Base-by-base conservation (phyloP, 2,888 invertebrate species). In the Ennomos erosarius region DNA sequence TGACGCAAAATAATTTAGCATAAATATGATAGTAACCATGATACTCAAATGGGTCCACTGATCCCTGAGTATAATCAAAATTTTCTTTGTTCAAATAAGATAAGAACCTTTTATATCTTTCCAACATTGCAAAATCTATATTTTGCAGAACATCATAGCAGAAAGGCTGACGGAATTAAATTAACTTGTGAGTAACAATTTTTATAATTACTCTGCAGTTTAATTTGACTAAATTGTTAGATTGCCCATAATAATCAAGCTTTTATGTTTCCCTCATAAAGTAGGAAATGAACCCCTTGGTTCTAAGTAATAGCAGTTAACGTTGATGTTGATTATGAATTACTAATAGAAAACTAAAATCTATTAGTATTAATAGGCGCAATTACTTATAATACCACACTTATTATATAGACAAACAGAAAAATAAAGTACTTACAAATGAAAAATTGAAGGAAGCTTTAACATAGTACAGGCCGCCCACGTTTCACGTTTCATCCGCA, bases 1-100 rank as follows among this genome's bases (percentile, higher is more conserved):
- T 50, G 0, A 59, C 44, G 35, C 35, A 4, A 26, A 53, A 53
- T 26, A 53, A 12, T 10, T 16, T 53, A 38, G 53, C 53, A 6
- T 38, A 47, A 11, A 13, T 9, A 11, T 38, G 3, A 35, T 48
- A 53, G 0, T 10, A 10, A 10, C 35, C 38, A 33, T 53, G 49
- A n/a, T 43, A 58, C 6, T 53, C 44, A 12, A 42, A 44, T 8
- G 53, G 53, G 8, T 53, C 44, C 0, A 58, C 16, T 12, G 1
- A 2, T n/a, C 46, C 46, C 34, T 34, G 36, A 9, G 40, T 34
- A 9, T 50, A 8, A 34, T 50, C 33, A 13, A 59, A 50, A 9
- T 50, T 13, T 9, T 46, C 38, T 50, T 35, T 59, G 36, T 59
- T 50, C 9, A 55, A 1, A 35, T 59, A 59, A 10, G 26, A 3